These are phyloP conservation scores for Hemitrygon akajei DNA, from an alignment of 2,797 vertebrate genomes.

Conservation along the genomic window DNA sequence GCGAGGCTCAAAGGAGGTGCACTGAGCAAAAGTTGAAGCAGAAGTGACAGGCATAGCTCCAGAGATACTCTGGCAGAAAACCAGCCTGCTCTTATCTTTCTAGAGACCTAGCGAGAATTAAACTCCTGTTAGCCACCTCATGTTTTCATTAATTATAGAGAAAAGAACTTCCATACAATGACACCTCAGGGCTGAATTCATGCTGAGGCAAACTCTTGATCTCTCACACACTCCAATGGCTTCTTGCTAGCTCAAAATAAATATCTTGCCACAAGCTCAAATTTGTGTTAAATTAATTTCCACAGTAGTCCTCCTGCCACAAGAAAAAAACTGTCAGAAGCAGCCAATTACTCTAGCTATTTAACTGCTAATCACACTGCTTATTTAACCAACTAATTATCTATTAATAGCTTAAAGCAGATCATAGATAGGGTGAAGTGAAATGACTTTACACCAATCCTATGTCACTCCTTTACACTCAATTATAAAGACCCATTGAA, in stretches of 20 bases:
- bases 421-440: neutral
- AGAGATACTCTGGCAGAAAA: neutral
- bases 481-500: neutral
- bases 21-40: neutral
- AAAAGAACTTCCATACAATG: neutral
- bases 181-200: neutral
- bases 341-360: neutral
- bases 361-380: neutral
- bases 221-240: neutral
- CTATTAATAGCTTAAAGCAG: neutral
- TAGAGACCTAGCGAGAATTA: neutral
- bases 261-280: neutral
- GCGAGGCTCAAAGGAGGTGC: neutral
- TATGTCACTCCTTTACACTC: neutral
- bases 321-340: neutral
- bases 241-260: neutral
- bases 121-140: neutral
- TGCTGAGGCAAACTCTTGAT: constrained; percentile 4
- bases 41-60: neutral
- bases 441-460: neutral
- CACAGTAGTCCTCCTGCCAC: neutral
- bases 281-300: constrained; percentile 16
- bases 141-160: neutral
- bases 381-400: constrained; percentile 5
- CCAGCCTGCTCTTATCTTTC: neutral